A percentile compares a stretch with the other conserved stretches of the same genome.
These are phyloP conservation scores for Aleiodes testaceus DNA, from an alignment of 2,888 invertebrate genomes.

Conservation along the genomic window DNA sequence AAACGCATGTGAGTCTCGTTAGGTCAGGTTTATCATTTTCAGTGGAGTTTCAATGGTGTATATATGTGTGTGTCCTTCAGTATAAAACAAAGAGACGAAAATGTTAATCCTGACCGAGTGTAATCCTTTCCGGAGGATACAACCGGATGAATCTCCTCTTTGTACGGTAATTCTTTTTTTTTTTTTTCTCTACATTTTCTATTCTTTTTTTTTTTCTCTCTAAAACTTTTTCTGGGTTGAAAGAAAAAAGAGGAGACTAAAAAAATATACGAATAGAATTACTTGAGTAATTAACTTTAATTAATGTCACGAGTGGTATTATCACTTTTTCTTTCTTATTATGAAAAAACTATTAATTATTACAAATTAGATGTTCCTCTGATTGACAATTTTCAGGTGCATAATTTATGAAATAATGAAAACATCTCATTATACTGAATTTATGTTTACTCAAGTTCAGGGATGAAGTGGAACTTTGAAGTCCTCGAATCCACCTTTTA, in stretches of 20 bases:
- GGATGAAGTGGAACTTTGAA: too few species aligned
- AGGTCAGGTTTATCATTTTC: background rate
- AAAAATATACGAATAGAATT: constrained; percentile 1
- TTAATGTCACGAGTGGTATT: background rate
- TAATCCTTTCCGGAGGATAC: constrained; percentile 30
- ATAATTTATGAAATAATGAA: too few species aligned
- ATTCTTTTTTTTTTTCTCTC: background rate
- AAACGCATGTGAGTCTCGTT: background rate
- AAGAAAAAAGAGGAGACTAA: background rate
- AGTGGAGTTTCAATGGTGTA: background rate
- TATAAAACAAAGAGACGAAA: constrained; percentile 30
- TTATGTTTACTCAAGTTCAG: too few species aligned
- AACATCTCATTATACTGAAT: too few species aligned
- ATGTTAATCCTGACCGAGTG: constrained; percentile 29
- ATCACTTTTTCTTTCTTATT: background rate
- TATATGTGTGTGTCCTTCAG: constrained; percentile 7
- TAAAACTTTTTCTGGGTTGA: background rate
- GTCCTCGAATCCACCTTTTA: too few species aligned
- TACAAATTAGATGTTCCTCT: background rate
- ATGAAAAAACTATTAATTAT: constrained; percentile 14
- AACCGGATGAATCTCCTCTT: constrained; percentile 19
- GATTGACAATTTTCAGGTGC: too few species aligned
- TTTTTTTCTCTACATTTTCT: background rate
- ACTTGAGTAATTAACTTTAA: constrained; percentile 16
- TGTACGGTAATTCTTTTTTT: constrained; percentile 7